Evolutionary conservation across 2,113 vertebrate genomes (phyloP), one percentile per base, ranked within the genome.

Genomic region (Trogon surrucura): DNA sequence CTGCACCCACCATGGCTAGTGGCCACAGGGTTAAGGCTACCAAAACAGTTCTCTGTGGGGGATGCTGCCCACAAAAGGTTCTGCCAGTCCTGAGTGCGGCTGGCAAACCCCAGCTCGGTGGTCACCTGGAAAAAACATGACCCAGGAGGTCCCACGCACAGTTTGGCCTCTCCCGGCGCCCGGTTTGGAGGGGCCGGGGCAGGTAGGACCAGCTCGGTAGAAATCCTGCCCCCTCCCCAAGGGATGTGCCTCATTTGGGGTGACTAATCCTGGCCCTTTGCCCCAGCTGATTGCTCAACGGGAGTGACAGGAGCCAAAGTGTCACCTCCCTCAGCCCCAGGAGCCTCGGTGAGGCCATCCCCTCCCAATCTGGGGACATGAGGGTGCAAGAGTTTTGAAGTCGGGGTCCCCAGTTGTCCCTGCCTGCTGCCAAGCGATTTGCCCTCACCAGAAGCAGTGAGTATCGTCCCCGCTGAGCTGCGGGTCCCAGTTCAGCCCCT

Each of bases 181-280:
- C 1, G 45, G 20, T 5, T 71, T 17, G 21, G 71, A 58, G 67
- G 58, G 84, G 58, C 25, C 1, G 3, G 80, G 74, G 75, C 77
- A 71, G 78, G 78, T 30, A 77, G 93, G 81, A 75, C 32, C 85
- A 94, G 90, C 79, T 38, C 9, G 0, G 85, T 73, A 64, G 38
- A 80, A 14, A 54, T 30, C 73, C 4, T 13, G 5, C 7, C 32
- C 51, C 60, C 53, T 16, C 34, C 29, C 34, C 20, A 21, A n/a
- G 73, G 96, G 92, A 38, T 44, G 32, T 60, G 61, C 78, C 87
- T n/a, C 1, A 6, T 1, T 2, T 32, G 58, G 47, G 44, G 53
- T 96, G 96, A 96, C 71, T 94, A 86, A 97, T 34, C 50, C 94
- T 85, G 82, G 96, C 93, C 78, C 78, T 74, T 5, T 2, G 70